Evolutionary conservation across 2,113 vertebrate species (phyloP), one percentile per base, ranked within the genome.

Genomic region (Agapornis roseicollis): DNA sequence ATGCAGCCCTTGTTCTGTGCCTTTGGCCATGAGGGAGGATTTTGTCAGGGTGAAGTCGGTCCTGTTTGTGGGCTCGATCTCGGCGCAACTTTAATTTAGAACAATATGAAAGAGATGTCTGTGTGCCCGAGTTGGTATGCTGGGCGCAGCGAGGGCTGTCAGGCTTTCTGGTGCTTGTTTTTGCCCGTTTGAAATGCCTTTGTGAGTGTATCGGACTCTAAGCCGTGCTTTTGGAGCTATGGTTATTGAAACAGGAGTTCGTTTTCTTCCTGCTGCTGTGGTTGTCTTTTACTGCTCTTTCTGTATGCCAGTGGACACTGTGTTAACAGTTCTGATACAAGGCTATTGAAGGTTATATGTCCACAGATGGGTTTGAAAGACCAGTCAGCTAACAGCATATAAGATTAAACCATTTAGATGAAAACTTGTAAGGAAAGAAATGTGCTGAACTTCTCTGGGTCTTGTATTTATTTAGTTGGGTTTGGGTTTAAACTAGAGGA

Each of bases 1-100:
- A 89, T 93, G 5, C 93, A 39, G 93, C 91, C 94, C 93, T 96
- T 96, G 97, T 96, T 81, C 33, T 72, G 85, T 63, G 90, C 90
- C 83, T n/a, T 94, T 80, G 97, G 96, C 96, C 93, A 4, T 0
- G 23, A 4, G 44, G 90, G 19, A 41, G 89, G 82, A 4, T 23
- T 83, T 89, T 86, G 94, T 68, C 72, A 1, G 63, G 76, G 89
- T 83, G 86, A 92, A 88, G 56, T 3, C 76, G 74, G 44, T 65
- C 84, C 83, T 61, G 4, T 90, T 90, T 58, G 80, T 31, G 91
- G 73, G 64, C 92, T 87, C 78, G 41, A 28, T 86, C 70, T 60
- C 58, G 7, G 80, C 6, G 12, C 28, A 60, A 64, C 78, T 83
- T 85, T 39, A 31, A 73, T 83, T 90, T 49, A 58, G 1, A 33